phyloP scores from a whole-genome alignment of 1,140 invertebrate species.

The Thaumatotibia leucotreta region DNA sequence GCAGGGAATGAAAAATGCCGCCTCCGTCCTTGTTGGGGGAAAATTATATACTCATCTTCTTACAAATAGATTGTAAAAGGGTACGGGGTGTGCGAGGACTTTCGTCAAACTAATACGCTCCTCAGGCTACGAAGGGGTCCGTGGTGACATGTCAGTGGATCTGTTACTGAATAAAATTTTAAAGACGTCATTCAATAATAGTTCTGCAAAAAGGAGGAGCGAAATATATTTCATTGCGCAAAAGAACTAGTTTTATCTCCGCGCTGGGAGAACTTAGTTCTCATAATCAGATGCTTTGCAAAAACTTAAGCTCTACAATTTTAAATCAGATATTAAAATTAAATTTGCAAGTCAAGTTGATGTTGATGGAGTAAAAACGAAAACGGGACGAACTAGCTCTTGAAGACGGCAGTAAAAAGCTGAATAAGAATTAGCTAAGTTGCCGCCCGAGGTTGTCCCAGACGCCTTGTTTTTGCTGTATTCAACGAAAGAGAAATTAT shows the following conservation, averaged over 20 bases:
- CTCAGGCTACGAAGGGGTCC: slow-evolving; percentile 41
- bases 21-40: slow-evolving; percentile 49
- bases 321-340: not conserved
- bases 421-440: not conserved
- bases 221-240: not conserved
- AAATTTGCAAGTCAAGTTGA: not conserved
- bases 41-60: slow-evolving; percentile 66
- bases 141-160: not conserved
- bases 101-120: slow-evolving; percentile 55
- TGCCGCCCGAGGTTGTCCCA: not conserved
- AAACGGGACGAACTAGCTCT: not conserved
- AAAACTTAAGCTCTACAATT: not conserved
- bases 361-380: not conserved
- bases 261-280: not conserved
- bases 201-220: not conserved
- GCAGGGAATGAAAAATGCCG: slow-evolving; percentile 53
- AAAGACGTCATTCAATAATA: slow-evolving; percentile 20
- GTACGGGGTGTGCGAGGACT: slow-evolving; percentile 31
- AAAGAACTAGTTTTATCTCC: not conserved
- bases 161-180: slow-evolving; percentile 38
- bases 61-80: slow-evolving; percentile 67
- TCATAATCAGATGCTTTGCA: not conserved
- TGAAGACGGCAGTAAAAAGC: not conserved
- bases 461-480: slow-evolving; percentile 8
- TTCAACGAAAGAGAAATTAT: not conserved